Evolutionary conservation across 2,888 invertebrate genomes (phyloP).

Genomic region (Linnaemya vulpina): DNA sequence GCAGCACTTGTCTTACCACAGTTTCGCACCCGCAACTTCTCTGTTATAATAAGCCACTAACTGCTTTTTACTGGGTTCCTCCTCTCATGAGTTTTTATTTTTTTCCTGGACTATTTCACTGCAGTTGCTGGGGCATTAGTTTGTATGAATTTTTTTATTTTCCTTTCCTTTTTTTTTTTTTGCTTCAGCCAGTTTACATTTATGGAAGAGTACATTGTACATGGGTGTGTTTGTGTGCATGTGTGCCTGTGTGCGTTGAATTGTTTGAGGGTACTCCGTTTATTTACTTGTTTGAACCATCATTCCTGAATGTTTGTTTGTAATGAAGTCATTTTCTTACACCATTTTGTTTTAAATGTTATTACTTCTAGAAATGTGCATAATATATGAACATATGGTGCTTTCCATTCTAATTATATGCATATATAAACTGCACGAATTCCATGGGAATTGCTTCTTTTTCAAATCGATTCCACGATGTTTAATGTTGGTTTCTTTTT

Average conservation of each 20-base stretch:
- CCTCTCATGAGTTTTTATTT: conserved; percentile 12
- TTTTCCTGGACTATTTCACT: conserved; percentile 2
- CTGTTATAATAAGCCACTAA: conserved; percentile 71
- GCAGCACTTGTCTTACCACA: conserved; percentile 64
- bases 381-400: conserved; percentile 34
- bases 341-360: conserved; percentile 71
- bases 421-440: too few relatives aligned
- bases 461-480: too few relatives aligned
- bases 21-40: conserved; percentile 65
- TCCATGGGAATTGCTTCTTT: too few relatives aligned
- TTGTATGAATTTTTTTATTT: conserved; percentile 1
- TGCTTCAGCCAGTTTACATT: conserved; percentile 7
- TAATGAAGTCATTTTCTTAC: conserved; percentile 73
- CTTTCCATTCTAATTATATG: conserved; percentile 32
- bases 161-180: background rate
- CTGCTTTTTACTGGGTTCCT: conserved; percentile 56
- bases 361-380: conserved; percentile 49
- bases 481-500: too few relatives aligned
- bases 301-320: conserved; percentile 63
- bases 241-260: conserved; percentile 17
- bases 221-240: background rate
- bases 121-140: conserved; percentile 22
- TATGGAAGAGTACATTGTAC: background rate
- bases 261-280: conserved; percentile 59
- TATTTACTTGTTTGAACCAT: conserved; percentile 68